Percentiles rank a stretch among this genome's conserved stretches.
These are phyloP conservation scores for Athene cunicularia DNA, from an alignment of 2,113 vertebrate species.

Conservation along the genomic window DNA sequence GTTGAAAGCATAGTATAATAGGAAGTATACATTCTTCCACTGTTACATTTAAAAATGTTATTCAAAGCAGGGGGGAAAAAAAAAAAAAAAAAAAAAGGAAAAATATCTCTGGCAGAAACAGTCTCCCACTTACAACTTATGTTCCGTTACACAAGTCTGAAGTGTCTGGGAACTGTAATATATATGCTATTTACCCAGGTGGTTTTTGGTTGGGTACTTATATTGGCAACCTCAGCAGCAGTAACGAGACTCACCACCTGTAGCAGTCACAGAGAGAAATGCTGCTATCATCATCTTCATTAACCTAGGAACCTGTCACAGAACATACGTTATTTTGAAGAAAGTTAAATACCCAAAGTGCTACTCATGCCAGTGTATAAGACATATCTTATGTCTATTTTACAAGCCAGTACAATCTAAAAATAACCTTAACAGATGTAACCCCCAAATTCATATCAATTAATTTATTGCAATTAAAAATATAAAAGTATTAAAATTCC, in stretches of 20 bases:
- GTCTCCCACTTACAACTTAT: background rate
- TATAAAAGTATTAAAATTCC: background rate
- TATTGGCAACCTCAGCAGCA: background rate
- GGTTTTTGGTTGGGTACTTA: background rate
- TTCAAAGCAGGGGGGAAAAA: background rate
- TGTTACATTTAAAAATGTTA: background rate
- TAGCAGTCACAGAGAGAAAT: background rate
- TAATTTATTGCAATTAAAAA: background rate
- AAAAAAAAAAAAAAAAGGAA: background rate
- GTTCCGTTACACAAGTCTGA: background rate
- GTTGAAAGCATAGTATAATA: background rate
- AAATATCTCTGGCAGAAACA: background rate
- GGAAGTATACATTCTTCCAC: background rate
- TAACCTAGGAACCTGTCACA: background rate
- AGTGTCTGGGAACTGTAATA: accelerated
- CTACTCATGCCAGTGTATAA: background rate
- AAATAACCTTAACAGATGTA: background rate
- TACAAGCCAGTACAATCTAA: background rate
- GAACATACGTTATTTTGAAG: background rate
- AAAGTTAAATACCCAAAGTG: background rate
- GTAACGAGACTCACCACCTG: background rate
- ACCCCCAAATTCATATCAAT: background rate
- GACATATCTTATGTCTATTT: background rate
- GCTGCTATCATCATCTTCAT: background rate
- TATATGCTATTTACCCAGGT: background rate